Conservation (phyloP, 2,113 vertebrate genomes). For the Crotalus helleri region DNA sequence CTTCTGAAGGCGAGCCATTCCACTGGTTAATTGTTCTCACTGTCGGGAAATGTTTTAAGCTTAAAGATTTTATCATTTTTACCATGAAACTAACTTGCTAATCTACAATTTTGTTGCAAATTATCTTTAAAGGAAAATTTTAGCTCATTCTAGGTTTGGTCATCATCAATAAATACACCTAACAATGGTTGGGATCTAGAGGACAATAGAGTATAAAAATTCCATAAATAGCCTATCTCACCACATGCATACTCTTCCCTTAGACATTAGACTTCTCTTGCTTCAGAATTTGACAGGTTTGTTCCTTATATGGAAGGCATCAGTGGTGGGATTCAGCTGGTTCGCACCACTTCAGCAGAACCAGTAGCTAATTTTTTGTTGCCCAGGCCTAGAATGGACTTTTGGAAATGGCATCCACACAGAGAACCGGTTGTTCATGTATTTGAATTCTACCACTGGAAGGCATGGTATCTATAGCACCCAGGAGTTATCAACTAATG, state of each 20-base stretch:
- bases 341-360: too few relatives aligned
- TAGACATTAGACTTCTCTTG: neutral
- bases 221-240: neutral
- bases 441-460: neutral
- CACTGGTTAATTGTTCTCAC: neutral
- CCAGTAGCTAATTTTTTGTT: too few relatives aligned
- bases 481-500: neutral
- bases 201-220: neutral
- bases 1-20: neutral
- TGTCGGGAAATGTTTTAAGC: neutral
- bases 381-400: too few relatives aligned
- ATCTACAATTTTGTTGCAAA: neutral
- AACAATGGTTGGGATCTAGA: neutral
- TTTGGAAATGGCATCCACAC: too few relatives aligned
- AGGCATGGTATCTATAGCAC: neutral
- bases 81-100: neutral
- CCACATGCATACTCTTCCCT: neutral
- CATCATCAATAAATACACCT: neutral
- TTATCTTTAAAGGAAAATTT: neutral
- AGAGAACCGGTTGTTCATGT: too few relatives aligned
- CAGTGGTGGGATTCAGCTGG: too few relatives aligned
- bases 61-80: neutral
- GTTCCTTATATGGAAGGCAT: neutral
- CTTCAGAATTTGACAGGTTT: neutral
- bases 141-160: neutral